Evolutionary conservation across 2,888 invertebrate genomes (phyloP).

Genomic region (Sminthurides aquaticus): DNA sequence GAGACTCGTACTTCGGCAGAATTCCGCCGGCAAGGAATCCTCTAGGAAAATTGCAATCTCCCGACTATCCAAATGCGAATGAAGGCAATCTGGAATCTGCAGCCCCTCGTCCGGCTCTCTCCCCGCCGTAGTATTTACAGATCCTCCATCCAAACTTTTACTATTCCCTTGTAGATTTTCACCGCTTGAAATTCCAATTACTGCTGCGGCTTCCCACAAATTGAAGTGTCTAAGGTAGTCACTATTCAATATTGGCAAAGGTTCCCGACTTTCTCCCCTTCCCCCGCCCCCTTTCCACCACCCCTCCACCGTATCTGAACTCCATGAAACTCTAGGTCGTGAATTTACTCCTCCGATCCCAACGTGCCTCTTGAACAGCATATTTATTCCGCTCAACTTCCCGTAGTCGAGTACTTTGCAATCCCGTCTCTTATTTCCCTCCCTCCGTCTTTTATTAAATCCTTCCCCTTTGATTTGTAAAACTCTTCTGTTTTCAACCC

Average conservation of each 20-base stretch:
- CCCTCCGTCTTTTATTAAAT: no score
- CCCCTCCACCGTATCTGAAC: neutral
- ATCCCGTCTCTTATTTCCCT: no score
- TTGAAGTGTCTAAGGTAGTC: constrained; percentile 7
- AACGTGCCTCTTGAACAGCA: neutral
- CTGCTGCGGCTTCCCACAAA: constrained; percentile 14
- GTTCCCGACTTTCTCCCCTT: neutral
- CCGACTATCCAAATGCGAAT: constrained; percentile 1
- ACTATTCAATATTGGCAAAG: neutral
- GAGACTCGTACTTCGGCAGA: constrained; percentile 29
- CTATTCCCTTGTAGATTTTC: neutral
- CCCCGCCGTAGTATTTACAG: neutral
- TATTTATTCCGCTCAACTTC: no score
- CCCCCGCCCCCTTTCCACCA: neutral
- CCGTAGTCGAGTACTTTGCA: no score
- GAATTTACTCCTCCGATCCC: neutral
- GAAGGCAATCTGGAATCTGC: constrained; percentile 6
- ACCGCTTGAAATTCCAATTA: constrained; percentile 8
- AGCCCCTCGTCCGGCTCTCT: neutral
- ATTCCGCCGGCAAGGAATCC: constrained; percentile 21
- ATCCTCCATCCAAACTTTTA: neutral
- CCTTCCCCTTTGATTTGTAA: no score
- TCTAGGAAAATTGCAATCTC: constrained; percentile 13
- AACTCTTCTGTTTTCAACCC: no score
- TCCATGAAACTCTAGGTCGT: neutral